These are phyloP conservation scores for Trichosurus vulpecula DNA, from an alignment of 2,797 vertebrate species.

Conservation along the genomic window DNA sequence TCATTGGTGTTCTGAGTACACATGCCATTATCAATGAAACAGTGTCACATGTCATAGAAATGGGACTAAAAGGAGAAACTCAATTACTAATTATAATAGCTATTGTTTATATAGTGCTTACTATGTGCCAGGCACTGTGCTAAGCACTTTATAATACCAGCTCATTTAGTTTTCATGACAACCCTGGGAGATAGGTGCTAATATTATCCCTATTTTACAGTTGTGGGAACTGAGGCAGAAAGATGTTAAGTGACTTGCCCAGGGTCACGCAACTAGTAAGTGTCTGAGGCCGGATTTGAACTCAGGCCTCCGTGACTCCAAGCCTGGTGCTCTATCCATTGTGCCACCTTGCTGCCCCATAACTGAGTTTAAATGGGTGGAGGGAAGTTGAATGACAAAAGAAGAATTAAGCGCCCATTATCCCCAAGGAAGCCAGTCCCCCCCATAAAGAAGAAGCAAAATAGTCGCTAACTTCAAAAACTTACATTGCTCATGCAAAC, in stretches of 20 bases:
- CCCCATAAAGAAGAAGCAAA: background rate
- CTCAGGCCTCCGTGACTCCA: background rate
- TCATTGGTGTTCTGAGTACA: background rate
- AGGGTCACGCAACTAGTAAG: background rate
- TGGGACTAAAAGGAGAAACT: background rate
- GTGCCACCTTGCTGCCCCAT: background rate
- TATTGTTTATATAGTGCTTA: background rate
- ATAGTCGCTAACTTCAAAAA: background rate
- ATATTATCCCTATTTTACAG: background rate
- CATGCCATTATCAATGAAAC: background rate
- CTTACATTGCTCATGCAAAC: background rate
- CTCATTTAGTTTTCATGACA: background rate
- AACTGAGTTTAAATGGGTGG: background rate
- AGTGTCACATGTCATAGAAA: background rate
- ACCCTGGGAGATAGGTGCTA: background rate
- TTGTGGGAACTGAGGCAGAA: background rate
- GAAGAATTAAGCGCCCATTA: background rate
- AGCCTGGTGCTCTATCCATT: background rate
- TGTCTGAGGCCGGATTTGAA: background rate
- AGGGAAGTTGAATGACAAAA: background rate
- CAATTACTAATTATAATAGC: background rate
- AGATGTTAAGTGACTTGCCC: background rate
- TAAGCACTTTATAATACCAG: background rate
- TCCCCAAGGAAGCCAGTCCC: background rate
- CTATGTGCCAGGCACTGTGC: background rate